phyloP scores from a whole-genome alignment of 30 jellyfish, hydroid and myxozoan species.

The Cassiopea andromeda region DNA sequence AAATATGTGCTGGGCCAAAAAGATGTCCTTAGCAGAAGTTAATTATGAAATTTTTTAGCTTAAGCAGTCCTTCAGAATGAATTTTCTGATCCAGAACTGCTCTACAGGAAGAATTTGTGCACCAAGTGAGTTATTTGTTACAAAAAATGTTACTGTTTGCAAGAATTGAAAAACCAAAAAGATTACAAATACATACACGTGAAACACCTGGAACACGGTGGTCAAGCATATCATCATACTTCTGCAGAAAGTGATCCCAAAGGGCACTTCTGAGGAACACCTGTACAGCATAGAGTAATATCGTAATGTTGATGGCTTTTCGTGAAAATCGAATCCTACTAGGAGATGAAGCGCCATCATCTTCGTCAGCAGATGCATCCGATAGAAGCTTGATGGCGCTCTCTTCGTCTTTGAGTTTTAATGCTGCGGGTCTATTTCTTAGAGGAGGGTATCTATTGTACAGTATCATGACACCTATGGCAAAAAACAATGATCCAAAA shows the following conservation, averaged over 20 bases:
- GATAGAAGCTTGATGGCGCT: constrained; percentile 79
- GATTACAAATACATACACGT: constrained; percentile 69
- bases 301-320: constrained; percentile 77
- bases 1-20: too few species aligned
- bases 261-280: constrained; percentile 84
- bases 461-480: constrained; percentile 56
- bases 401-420: constrained; percentile 74
- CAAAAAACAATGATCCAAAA: constrained; percentile 76
- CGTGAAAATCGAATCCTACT: constrained; percentile 59
- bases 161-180: neutral
- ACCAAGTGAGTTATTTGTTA: too few species aligned
- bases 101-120: neutral
- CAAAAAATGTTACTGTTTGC: neutral
- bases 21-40: too few species aligned
- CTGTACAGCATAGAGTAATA: constrained; percentile 72
- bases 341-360: constrained; percentile 22
- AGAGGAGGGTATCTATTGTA: constrained; percentile 83
- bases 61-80: too few species aligned
- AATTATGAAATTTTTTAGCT: too few species aligned
- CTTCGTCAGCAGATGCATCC: constrained; percentile 81
- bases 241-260: constrained; percentile 93
- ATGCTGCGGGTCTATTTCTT: constrained; percentile 15
- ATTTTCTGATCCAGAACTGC: neutral
- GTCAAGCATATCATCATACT: constrained; percentile 68
- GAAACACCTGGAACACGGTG: constrained; percentile 75